Evolutionary conservation across 2,888 invertebrate species (phyloP), one percentile per base, ranked within the genome.

Genomic region (Morpho helenor): DNA sequence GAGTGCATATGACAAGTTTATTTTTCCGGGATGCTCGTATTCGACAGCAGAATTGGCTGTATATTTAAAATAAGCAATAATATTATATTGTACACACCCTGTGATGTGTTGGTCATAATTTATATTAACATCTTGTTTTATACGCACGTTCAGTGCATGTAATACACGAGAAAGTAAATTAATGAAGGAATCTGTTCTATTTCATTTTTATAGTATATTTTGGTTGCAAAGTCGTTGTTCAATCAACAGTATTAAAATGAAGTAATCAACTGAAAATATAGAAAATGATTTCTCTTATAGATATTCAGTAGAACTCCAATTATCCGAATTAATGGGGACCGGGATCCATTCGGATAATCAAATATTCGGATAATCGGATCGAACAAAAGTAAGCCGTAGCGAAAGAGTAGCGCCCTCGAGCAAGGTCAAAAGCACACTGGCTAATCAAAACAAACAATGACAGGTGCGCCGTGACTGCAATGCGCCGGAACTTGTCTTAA

Each of bases 1-100:
- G 68, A 67, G 65, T 59, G 58, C 68, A 73, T 67, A 62, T 70
- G 77, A 79, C 75, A 76, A 70, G 63, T 79, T 78, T 80, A 79
- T 82, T 69, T 68, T 66, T 71, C 63, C 64, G 55, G 64, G 60
- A 65, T 70, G 66, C 68, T 65, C 64, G 56, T 49, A 66, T 62
- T 66, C 63, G 67, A 70, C 64, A 68, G 69, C 66, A 68, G 68
- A 68, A 68, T 62, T 43, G 52, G 52, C 40, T 41, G 39, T 54
- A 54, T 49, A 10, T 57, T 16, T 8, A 47, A 59, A 52, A 56
- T 51, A 51, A 8, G 9, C 41, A 49, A 53, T 52, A 58, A 56
- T 54, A 57, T 16, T 56, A 56, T 43, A 39, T 31, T 31, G 31
- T 31, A 31, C 31, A 31, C 31, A 31, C 31, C 31, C 31, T 31